These are phyloP conservation scores for Pterois miles DNA, from an alignment of 2,797 vertebrate genomes.

Conservation along the genomic window DNA sequence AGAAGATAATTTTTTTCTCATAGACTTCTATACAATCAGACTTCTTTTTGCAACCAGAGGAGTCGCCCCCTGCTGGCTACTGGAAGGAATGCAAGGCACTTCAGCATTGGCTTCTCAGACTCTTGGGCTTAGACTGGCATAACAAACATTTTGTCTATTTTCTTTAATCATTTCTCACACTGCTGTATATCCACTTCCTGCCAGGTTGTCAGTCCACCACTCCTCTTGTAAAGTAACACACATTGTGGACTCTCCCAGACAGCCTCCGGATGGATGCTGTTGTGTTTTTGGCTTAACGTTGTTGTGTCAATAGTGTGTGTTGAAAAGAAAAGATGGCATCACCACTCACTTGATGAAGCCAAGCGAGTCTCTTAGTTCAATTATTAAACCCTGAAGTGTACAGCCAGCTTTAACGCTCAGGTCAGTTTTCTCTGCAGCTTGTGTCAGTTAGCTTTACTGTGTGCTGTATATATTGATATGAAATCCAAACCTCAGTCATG, in stretches of 20 bases:
- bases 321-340: not conserved
- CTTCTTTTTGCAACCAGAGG: too few relatives aligned
- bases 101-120: not conserved
- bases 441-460: not conserved
- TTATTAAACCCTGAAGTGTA: constrained; percentile 35
- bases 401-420: not conserved
- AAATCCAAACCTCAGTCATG: not conserved
- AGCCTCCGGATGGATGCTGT: not conserved
- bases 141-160: not conserved
- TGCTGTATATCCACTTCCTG: too few relatives aligned
- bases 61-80: too few relatives aligned
- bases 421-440: not conserved
- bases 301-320: not conserved
- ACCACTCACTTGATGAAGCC: constrained; percentile 7
- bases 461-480: not conserved
- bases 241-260: not conserved
- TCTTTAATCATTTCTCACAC: not conserved
- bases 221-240: not conserved
- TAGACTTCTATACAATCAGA: too few relatives aligned
- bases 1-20: too few relatives aligned
- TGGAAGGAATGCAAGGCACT: too few relatives aligned
- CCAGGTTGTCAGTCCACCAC: not conserved
- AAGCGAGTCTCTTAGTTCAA: constrained; percentile 29
- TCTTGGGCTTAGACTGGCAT: not conserved
- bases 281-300: not conserved